phyloP scores from a whole-genome alignment of 2,113 vertebrate genomes.

The Burhinus bistriatus region DNA sequence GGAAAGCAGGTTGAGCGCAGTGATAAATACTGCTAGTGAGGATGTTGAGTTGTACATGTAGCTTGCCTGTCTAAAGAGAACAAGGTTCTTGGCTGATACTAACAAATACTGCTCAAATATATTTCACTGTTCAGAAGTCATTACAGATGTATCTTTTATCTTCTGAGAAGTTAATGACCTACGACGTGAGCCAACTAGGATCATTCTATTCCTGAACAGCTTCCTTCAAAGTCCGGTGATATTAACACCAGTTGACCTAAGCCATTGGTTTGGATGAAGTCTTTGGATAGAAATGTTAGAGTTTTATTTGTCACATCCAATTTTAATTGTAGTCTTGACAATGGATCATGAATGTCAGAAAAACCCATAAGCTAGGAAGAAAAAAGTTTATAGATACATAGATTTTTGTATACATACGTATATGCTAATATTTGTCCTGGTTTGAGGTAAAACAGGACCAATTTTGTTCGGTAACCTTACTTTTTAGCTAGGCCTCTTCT shows the following conservation, averaged over 20 bases:
- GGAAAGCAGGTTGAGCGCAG: neutral
- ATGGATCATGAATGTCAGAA: neutral
- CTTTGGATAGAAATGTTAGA: neutral
- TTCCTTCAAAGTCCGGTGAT: neutral
- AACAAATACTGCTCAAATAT: neutral
- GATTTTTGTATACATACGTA: neutral
- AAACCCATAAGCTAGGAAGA: neutral
- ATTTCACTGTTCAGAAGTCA: neutral
- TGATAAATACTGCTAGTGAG: neutral
- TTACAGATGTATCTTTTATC: neutral
- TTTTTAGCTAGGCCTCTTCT: too few species aligned
- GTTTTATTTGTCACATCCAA: neutral
- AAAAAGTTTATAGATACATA: neutral
- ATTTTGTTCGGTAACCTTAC: too few species aligned
- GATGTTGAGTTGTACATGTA: neutral
- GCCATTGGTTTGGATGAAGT: neutral
- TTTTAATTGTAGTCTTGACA: neutral
- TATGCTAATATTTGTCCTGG: neutral
- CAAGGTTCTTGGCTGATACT: neutral
- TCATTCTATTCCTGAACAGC: neutral
- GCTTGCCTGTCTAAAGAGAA: neutral
- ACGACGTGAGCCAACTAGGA: neutral
- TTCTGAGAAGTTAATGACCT: neutral
- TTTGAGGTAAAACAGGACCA: too few species aligned
- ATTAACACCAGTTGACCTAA: neutral